Conservation (phyloP, 2,888 invertebrate genomes). For the Eupithecia inturbata region DNA sequence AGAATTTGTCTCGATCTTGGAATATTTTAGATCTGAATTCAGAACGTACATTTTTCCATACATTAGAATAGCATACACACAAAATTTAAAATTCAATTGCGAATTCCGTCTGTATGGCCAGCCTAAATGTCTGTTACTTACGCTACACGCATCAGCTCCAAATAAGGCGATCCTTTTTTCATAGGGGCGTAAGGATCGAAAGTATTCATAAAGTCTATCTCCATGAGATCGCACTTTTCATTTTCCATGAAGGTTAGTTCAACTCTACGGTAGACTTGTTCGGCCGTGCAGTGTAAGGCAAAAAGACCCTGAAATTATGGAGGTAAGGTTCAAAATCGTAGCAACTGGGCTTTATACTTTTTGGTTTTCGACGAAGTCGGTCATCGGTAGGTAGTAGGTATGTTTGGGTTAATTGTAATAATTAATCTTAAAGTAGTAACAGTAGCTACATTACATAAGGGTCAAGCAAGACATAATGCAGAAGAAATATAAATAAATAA, state of each 20-base stretch:
- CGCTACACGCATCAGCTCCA: slow-evolving; percentile 68
- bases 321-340: not conserved
- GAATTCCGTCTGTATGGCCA: no score
- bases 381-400: not conserved
- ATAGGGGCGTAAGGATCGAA: slow-evolving; percentile 63
- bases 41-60: no score
- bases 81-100: no score
- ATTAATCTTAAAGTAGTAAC: no score
- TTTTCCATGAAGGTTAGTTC: slow-evolving; percentile 81
- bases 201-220: slow-evolving; percentile 69
- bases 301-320: slow-evolving; percentile 68
- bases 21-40: no score
- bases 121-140: slow-evolving; percentile 55
- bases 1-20: no score
- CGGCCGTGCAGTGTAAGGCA: slow-evolving; percentile 78
- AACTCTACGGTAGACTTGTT: slow-evolving; percentile 77
- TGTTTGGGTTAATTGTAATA: not conserved
- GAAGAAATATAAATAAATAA: no score
- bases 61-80: no score
- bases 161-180: slow-evolving; percentile 66
- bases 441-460: no score
- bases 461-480: no score
- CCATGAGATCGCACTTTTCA: slow-evolving; percentile 84
- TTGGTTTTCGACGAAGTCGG: not conserved
- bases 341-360: not conserved